Evolutionary conservation across 2,888 invertebrate species (phyloP).

Genomic region (Criorhina ranunculi): DNA sequence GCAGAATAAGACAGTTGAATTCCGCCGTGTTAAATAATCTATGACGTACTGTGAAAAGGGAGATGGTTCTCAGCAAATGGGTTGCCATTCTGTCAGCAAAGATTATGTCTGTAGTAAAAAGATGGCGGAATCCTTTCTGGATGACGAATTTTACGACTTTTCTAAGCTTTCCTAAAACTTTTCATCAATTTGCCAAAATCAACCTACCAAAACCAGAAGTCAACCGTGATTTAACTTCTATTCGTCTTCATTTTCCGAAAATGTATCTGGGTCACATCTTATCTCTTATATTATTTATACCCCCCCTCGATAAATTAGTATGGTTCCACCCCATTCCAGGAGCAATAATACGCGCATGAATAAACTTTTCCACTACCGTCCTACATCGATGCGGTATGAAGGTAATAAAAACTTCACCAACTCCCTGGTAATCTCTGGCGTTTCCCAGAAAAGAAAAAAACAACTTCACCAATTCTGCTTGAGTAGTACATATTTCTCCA

Average conservation of each 20-base stretch:
- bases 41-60: too few species aligned
- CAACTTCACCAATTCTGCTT: neutral
- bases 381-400: neutral
- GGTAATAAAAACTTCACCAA: neutral
- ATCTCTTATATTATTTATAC: constrained; percentile 25
- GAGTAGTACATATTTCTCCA: neutral
- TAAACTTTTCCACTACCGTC: constrained; percentile 14
- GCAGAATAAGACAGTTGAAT: too few species aligned
- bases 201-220: too few species aligned
- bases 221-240: too few species aligned
- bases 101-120: too few species aligned
- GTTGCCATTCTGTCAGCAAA: too few species aligned
- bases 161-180: too few species aligned
- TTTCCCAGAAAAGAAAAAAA: neutral
- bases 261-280: constrained; percentile 7
- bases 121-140: too few species aligned
- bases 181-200: too few species aligned
- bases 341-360: constrained; percentile 18
- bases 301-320: constrained; percentile 21
- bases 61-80: too few species aligned
- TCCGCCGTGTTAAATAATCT: too few species aligned
- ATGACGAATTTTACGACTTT: too few species aligned
- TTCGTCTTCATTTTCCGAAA: neutral
- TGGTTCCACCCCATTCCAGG: neutral
- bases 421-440: neutral